phyloP scores from a whole-genome alignment of 2,113 vertebrate genomes.

The Phylloscopus trochiloides region DNA sequence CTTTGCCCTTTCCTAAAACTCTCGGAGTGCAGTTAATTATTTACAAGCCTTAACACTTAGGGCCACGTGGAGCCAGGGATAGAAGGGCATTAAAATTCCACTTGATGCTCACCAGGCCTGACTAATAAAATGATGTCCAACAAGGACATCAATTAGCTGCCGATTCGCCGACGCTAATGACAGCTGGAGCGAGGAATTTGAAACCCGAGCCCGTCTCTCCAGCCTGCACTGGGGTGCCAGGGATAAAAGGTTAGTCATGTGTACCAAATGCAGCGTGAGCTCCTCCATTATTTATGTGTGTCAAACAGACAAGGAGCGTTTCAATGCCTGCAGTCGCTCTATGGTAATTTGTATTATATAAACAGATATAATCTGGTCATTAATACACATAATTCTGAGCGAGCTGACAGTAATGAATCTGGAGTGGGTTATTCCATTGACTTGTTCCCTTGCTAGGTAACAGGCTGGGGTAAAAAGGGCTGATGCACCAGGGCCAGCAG shows the following conservation, averaged over 20 bases:
- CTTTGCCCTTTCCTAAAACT: neutral
- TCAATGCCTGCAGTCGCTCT: constrained; percentile 40
- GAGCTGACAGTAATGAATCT: constrained; percentile 65
- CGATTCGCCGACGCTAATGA: constrained; percentile 38
- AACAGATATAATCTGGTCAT: constrained; percentile 68
- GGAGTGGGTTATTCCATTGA: neutral
- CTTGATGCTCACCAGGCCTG: constrained; percentile 60
- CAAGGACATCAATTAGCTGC: constrained; percentile 66
- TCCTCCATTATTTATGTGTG: constrained; percentile 67
- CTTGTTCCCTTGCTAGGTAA: neutral
- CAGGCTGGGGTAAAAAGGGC: neutral
- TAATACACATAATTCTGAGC: constrained; percentile 64
- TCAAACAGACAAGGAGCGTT: constrained; percentile 53
- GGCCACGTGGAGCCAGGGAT: neutral
- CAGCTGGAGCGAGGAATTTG: constrained; percentile 55
- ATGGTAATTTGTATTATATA: constrained; percentile 63
- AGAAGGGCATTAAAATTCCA: constrained; percentile 46
- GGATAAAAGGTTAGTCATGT: constrained; percentile 64
- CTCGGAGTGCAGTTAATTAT: constrained; percentile 5
- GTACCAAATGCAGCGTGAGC: constrained; percentile 49
- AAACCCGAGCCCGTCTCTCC: constrained; percentile 31
- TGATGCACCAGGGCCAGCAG: neutral
- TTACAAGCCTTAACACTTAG: neutral
- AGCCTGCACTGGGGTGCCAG: constrained; percentile 29
- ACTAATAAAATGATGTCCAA: constrained; percentile 70